Evolutionary conservation across 2,113 vertebrate species (phyloP).

Genomic region (Callionymus lyra): DNA sequence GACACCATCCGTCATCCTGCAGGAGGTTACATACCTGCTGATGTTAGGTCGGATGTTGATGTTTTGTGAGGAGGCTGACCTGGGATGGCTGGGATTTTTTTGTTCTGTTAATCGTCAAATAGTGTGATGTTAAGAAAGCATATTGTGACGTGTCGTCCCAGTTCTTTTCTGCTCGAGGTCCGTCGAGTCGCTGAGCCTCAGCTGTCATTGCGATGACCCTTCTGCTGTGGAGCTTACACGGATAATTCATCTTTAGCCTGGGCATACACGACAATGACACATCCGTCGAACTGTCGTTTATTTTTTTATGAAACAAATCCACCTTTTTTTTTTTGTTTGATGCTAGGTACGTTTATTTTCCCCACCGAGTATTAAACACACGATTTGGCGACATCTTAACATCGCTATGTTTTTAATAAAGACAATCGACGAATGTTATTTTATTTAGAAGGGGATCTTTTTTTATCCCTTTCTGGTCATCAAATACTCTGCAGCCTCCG

Average conservation of each 20-base stretch:
- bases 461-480: constrained; percentile 17
- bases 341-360: too few relatives aligned
- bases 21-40: constrained; percentile 30
- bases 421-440: constrained; percentile 2
- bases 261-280: constrained; percentile 21
- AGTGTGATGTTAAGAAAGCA: too few relatives aligned
- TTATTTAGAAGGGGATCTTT: constrained; percentile 14
- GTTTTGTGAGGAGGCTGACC: constrained; percentile 20
- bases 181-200: constrained; percentile 41
- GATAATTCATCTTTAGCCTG: constrained; percentile 61
- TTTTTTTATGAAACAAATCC: background rate
- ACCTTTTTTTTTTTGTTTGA: too few relatives aligned
- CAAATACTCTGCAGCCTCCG: constrained; percentile 21
- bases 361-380: too few relatives aligned
- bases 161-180: too few relatives aligned
- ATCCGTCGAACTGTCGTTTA: background rate
- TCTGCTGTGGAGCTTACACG: constrained; percentile 48
- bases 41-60: constrained; percentile 48
- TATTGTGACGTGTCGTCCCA: too few relatives aligned
- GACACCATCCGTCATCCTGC: constrained; percentile 8
- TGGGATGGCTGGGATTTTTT: background rate
- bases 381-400: too few relatives aligned
- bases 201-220: constrained; percentile 72
- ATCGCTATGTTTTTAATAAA: too few relatives aligned
- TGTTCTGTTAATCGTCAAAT: background rate